Evolutionary conservation across 1,140 invertebrate species (phyloP).

Genomic region (Stegodyphus dumicola): DNA sequence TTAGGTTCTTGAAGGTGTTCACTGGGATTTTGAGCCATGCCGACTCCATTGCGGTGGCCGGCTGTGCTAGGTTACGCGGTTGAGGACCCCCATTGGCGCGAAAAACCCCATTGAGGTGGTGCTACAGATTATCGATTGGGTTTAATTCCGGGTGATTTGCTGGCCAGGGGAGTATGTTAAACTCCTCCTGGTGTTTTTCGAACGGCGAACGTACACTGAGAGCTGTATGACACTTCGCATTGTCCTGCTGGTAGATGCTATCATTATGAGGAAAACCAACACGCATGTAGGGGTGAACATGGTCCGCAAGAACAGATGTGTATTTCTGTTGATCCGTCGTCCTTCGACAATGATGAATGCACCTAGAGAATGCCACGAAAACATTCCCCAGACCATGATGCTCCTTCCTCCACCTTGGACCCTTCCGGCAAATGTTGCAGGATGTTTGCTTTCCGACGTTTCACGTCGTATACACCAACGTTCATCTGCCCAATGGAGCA

Average conservation of each 20-base stretch:
- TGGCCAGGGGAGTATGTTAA: not conserved
- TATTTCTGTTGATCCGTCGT: not conserved
- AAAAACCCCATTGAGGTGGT: not conserved
- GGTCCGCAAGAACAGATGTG: not conserved
- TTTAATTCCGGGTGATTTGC: not conserved
- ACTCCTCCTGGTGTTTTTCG: not conserved
- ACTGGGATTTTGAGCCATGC: constrained; percentile 6
- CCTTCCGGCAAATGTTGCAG: not conserved
- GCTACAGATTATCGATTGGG: not conserved
- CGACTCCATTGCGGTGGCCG: not conserved
- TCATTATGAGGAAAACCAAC: not conserved
- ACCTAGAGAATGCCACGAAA: constrained; percentile 1
- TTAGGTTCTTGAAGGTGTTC: constrained; percentile 1
- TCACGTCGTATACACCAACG: not conserved
- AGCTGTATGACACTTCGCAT: not conserved
- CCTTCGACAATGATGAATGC: no score
- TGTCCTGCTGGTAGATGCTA: not conserved
- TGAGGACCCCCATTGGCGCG: constrained; percentile 1
- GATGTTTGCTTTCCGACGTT: not conserved
- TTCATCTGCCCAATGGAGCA: not conserved
- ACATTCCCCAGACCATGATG: not conserved
- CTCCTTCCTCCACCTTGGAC: not conserved
- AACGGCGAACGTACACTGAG: not conserved
- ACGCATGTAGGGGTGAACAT: not conserved
- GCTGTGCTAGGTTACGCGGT: not conserved